Evolutionary conservation across 2,113 vertebrate genomes (phyloP).

Genomic region (Paramisgurnus dabryanus): DNA sequence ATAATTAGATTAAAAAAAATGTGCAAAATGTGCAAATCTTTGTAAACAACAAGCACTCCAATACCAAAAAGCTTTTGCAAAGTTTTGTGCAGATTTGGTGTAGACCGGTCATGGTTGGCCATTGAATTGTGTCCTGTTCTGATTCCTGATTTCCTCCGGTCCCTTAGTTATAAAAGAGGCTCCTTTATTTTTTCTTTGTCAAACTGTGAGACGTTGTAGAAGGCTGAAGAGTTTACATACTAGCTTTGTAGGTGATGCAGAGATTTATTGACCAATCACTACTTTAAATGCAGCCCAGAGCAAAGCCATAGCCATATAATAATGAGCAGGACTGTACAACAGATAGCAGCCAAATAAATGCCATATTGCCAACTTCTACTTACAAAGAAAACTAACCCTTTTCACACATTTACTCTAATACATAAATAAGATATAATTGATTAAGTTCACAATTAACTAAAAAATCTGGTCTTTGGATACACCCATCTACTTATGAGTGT

Average conservation of each 20-base stretch:
- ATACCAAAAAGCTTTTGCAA: too few relatives aligned
- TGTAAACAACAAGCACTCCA: too few relatives aligned
- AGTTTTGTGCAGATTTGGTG: too few relatives aligned
- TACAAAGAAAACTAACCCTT: background rate
- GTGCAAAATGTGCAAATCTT: too few relatives aligned
- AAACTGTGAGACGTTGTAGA: background rate
- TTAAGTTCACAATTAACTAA: constrained; percentile 1
- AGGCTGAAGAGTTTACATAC: background rate
- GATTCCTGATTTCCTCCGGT: too few relatives aligned
- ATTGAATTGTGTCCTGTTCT: too few relatives aligned
- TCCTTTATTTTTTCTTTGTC: background rate
- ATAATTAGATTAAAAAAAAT: too few relatives aligned
- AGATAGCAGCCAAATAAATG: background rate
- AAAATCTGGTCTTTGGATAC: background rate
- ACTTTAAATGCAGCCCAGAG: background rate
- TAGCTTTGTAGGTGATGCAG: background rate
- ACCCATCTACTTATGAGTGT: background rate
- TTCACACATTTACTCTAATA: background rate
- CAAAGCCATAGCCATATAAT: background rate
- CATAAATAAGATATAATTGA: background rate
- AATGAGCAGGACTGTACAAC: background rate
- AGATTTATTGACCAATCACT: background rate
- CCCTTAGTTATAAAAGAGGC: too few relatives aligned
- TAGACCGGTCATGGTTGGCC: too few relatives aligned
- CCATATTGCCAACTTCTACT: background rate